Base-by-base conservation (phyloP, 1,140 invertebrate genomes). In the Heliconius melpomene region DNA sequence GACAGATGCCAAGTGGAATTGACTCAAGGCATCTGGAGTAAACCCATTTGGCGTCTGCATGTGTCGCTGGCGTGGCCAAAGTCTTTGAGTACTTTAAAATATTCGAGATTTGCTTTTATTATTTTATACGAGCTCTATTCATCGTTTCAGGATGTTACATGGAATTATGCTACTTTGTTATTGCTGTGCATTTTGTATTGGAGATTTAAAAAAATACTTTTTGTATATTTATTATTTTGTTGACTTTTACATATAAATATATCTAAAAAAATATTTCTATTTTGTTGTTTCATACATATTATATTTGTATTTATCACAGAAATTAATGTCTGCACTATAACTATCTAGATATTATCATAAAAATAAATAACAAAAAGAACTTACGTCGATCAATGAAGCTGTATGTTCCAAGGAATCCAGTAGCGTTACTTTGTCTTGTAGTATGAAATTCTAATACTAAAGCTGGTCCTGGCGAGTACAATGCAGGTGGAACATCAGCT, bases 371-470 rank as follows among this genome's bases (percentile, higher is more conserved):
- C 8, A 18, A 23, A 46, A 54, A 71, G 1, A 70, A 96, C 97
- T 97, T 93, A 98, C 97, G 95, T 96, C 96, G 97, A 91, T 98
- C 96, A 90, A 98, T 96, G 94, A 98, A 98, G 81, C 95, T 96
- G 94, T 97, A 98, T 66, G 96, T 96, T 54, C 97, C 97, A 18
- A 96, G 95, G 89, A 98, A 98, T 70, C 97, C 97, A 2, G 96
- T 96, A 77, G 96, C 95, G 88, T 97, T 97, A 40, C 86, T 92
- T 60, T 88, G 87, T 77, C 83, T 86, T 66, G 95, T 91, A 3
- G 96, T 96, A 87, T 98, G 97, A 89, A 98, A 97, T 90, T 98
- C 97, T 82, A 98, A 94, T 54, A 98, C 96, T 46, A 98, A 95
- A n/a, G 95, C 96, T 0, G 97, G 96, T 77, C 96, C 96, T 1